Percentiles rank a stretch among this genome's conserved stretches.
Evolutionary conservation across 2,113 vertebrate genomes (phyloP).

Genomic region (Heteronetta atricapilla): DNA sequence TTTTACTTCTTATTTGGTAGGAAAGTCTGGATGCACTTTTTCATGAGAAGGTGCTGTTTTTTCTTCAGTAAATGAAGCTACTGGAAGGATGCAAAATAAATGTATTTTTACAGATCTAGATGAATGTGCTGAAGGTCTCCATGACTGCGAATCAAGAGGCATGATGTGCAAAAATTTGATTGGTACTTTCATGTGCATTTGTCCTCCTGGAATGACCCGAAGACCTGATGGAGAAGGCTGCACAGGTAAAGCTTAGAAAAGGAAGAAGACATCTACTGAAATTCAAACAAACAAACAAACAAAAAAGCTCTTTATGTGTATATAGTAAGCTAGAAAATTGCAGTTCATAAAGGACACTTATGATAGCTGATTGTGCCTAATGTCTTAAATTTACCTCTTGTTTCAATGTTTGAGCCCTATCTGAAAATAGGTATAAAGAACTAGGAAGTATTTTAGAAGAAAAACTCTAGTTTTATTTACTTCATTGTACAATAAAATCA

Average conservation of each 20-base stretch:
- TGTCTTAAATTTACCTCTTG: background rate
- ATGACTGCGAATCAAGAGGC: constrained; percentile 84
- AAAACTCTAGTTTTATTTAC: background rate
- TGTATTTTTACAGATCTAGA: constrained; percentile 77
- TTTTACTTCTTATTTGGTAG: background rate
- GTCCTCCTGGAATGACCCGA: constrained; percentile 81
- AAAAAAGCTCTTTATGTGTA: background rate
- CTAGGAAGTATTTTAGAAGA: background rate
- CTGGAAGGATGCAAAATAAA: background rate
- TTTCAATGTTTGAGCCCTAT: background rate
- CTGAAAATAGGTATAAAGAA: background rate
- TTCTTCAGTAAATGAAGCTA: background rate
- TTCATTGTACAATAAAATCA: background rate
- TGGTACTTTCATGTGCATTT: constrained; percentile 89
- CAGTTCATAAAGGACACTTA: background rate
- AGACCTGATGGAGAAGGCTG: constrained; percentile 83
- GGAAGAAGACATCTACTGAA: background rate
- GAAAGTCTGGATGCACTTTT: background rate
- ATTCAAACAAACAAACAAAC: background rate
- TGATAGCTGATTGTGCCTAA: background rate
- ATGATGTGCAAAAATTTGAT: constrained; percentile 90
- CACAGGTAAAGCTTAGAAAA: constrained; percentile 72
- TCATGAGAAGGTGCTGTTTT: background rate
- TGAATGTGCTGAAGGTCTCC: constrained; percentile 83
- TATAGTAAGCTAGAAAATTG: background rate